These are phyloP conservation scores for Acheta domesticus DNA, from an alignment of 2,888 invertebrate species.

Conservation along the genomic window DNA sequence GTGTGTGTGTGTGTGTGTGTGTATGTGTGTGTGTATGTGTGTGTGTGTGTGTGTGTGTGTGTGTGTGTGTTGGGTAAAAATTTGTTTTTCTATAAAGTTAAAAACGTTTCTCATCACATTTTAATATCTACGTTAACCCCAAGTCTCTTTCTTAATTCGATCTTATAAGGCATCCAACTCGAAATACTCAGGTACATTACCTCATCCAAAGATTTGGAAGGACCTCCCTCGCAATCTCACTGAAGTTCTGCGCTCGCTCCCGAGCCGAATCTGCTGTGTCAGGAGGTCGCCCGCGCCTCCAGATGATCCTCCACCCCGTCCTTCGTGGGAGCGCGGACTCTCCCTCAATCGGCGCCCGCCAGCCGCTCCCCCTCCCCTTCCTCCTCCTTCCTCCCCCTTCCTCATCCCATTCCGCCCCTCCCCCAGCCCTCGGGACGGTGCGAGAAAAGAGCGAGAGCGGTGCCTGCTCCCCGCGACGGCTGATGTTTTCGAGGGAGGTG, in stretches of 20 bases:
- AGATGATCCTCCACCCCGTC: not conserved
- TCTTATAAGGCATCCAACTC: no score
- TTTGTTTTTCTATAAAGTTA: no score
- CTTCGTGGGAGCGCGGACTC: not conserved
- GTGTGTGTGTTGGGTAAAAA: no score
- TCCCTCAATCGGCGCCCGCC: not conserved
- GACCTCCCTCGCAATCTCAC: no score
- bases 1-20: no score
- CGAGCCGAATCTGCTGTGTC: not conserved
- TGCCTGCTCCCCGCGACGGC: not conserved
- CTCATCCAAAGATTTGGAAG: no score
- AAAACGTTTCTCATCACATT: no score
- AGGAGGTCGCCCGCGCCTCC: not conserved
- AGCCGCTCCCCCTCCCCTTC: not conserved
- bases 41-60: no score
- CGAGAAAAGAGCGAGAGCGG: not conserved
- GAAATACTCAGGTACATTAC: no score
- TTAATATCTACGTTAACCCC: no score
- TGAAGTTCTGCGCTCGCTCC: not conserved
- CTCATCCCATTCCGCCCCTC: not conserved
- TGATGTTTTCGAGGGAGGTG: slow-evolving; percentile 22
- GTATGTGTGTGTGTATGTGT: no score
- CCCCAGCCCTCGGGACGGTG: not conserved
- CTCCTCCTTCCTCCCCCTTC: not conserved
- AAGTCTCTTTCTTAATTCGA: no score